phyloP scores from a whole-genome alignment of 2,888 invertebrate species.

The Oxystoma pomonae region DNA sequence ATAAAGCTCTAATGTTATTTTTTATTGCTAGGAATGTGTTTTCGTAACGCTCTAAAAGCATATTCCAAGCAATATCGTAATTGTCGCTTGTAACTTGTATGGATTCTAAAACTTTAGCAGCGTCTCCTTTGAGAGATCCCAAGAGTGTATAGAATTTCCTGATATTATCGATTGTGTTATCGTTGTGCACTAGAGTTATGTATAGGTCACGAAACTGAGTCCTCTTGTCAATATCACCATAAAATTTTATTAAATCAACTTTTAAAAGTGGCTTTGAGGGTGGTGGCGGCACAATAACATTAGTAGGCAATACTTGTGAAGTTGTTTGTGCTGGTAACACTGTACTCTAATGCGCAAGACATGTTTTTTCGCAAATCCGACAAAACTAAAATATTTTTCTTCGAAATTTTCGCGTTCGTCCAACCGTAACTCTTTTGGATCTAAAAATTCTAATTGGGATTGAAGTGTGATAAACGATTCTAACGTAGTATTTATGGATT shows the following conservation, averaged over 20 bases:
- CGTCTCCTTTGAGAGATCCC: conserved; percentile 20
- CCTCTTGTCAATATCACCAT: conserved; percentile 21
- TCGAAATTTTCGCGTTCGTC: conserved; percentile 1
- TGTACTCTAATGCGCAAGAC: background rate
- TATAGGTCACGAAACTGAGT: conserved; percentile 23
- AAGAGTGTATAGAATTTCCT: conserved; percentile 22
- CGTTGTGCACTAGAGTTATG: conserved; percentile 19
- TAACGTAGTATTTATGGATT: too few species aligned
- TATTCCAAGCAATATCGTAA: conserved; percentile 21
- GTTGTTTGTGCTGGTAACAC: background rate
- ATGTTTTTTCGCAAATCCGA: background rate
- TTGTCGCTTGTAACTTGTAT: conserved; percentile 21
- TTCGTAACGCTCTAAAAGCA: conserved; percentile 22
- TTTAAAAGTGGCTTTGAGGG: conserved; percentile 5
- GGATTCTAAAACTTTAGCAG: conserved; percentile 20
- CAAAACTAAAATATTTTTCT: background rate
- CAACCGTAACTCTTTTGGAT: too few species aligned
- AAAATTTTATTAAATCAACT: conserved; percentile 17
- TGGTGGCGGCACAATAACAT: background rate
- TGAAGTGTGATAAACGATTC: background rate
- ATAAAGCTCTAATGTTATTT: conserved; percentile 7
- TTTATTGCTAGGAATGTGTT: conserved; percentile 24
- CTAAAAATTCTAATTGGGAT: too few species aligned
- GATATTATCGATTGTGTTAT: conserved; percentile 15
- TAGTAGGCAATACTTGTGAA: background rate